Evolutionary conservation across 1,140 invertebrate genomes (phyloP).

Genomic region (Oreohelix idahoensis): DNA sequence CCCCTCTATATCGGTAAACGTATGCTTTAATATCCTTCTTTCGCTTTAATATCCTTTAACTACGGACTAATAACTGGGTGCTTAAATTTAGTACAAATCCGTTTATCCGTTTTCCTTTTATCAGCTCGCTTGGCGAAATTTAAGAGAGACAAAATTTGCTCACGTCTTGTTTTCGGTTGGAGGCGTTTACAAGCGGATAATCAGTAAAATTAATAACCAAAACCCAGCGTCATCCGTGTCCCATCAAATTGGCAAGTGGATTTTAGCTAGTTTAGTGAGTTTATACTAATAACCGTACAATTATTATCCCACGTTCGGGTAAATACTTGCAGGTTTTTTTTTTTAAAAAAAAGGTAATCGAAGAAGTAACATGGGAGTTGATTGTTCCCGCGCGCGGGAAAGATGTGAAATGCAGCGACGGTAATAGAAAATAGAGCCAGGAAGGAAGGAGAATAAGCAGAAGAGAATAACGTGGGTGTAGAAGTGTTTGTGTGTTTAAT

Average conservation of each 20-base stretch:
- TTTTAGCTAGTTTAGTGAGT: conserved; percentile 1
- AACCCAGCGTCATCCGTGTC: background rate
- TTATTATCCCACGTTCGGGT: background rate
- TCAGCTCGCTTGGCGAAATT: background rate
- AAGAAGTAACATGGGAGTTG: too few species aligned
- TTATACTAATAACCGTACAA: conserved; percentile 14
- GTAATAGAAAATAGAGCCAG: too few species aligned
- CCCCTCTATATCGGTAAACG: background rate
- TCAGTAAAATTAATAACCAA: conserved; percentile 23
- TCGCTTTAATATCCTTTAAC: background rate
- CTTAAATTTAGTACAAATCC: background rate
- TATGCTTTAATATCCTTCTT: background rate
- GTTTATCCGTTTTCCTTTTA: background rate
- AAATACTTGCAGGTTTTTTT: background rate
- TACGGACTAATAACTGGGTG: background rate
- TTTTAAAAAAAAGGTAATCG: background rate
- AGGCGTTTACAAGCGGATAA: conserved; percentile 11
- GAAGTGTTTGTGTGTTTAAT: too few species aligned
- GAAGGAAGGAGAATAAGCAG: too few species aligned
- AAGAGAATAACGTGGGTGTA: too few species aligned
- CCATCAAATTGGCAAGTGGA: conserved; percentile 14
- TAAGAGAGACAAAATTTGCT: background rate
- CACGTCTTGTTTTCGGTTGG: background rate
- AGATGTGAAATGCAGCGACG: too few species aligned
- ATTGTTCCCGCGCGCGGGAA: too few species aligned